phyloP scores from a whole-genome alignment of 2,113 vertebrate genomes.

The Canis aureus region DNA sequence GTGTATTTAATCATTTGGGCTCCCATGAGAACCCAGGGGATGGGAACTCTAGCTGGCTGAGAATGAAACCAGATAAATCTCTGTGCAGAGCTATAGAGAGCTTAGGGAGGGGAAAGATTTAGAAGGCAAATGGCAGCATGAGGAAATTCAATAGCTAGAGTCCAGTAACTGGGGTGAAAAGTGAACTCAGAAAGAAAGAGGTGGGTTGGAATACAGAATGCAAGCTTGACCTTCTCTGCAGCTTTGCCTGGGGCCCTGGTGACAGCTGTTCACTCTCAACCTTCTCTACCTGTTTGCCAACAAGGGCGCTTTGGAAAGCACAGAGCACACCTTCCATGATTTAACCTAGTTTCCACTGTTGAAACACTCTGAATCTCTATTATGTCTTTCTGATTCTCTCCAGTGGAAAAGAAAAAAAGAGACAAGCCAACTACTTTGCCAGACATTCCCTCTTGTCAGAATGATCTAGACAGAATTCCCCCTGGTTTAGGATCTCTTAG shows the following conservation, averaged over 20 bases:
- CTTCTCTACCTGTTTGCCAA: not conserved
- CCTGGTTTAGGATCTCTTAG: not conserved
- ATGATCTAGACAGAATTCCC: not conserved
- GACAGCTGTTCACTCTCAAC: not conserved
- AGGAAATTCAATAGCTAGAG: conserved; percentile 12
- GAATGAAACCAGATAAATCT: not conserved
- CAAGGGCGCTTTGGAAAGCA: not conserved
- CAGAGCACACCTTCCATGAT: not conserved
- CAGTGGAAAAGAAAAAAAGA: conserved; percentile 25
- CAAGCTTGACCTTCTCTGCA: conserved; percentile 47
- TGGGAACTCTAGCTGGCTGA: not conserved
- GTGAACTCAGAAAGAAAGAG: not conserved
- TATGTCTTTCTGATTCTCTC: not conserved
- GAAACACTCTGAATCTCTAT: not conserved
- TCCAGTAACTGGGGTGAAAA: not conserved
- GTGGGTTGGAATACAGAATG: conserved; percentile 13
- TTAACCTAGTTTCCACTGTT: not conserved
- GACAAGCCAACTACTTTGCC: not conserved
- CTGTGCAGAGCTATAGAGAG: not conserved
- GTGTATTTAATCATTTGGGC: not conserved
- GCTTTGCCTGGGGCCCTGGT: not conserved
- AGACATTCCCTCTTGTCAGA: not conserved
- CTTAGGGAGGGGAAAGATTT: not conserved
- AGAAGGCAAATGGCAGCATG: conserved; percentile 22
- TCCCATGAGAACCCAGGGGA: not conserved